Percentiles rank a stretch among this genome's conserved stretches.
phyloP scores from a whole-genome alignment of 2,113 vertebrate genomes.

The Corapipo altera region DNA sequence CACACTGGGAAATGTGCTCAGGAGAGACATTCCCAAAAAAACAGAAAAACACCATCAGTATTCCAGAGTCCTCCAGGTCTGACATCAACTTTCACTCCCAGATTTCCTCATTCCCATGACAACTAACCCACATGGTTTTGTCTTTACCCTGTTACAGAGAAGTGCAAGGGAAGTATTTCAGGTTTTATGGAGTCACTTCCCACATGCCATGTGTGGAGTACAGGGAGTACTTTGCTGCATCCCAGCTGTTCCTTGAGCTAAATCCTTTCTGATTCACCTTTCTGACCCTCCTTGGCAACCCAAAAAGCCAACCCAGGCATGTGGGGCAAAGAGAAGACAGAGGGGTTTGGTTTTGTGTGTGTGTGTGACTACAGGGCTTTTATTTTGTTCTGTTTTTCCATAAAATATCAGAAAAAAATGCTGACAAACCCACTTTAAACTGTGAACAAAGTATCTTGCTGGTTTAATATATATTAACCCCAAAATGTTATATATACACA shows the following conservation, averaged over 20 bases:
- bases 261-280: not conserved
- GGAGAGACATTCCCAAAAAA: not conserved
- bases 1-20: not conserved
- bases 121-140: not conserved
- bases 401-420: not conserved
- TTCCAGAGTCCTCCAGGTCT: not conserved
- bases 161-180: not conserved
- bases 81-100: not conserved
- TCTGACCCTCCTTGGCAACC: not conserved
- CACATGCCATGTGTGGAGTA: accelerated
- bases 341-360: accelerated
- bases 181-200: not conserved
- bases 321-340: not conserved
- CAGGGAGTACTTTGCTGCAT: not conserved
- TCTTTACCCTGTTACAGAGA: not conserved
- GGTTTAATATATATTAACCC: not conserved
- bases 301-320: not conserved
- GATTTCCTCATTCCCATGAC: not conserved
- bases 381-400: not conserved
- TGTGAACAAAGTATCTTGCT: not conserved
- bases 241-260: not conserved
- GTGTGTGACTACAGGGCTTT: not conserved
- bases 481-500: not conserved
- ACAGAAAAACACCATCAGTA: not conserved
- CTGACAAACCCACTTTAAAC: not conserved